phyloP scores from a whole-genome alignment of 2,888 invertebrate genomes.

The Parelbella ahira region DNA sequence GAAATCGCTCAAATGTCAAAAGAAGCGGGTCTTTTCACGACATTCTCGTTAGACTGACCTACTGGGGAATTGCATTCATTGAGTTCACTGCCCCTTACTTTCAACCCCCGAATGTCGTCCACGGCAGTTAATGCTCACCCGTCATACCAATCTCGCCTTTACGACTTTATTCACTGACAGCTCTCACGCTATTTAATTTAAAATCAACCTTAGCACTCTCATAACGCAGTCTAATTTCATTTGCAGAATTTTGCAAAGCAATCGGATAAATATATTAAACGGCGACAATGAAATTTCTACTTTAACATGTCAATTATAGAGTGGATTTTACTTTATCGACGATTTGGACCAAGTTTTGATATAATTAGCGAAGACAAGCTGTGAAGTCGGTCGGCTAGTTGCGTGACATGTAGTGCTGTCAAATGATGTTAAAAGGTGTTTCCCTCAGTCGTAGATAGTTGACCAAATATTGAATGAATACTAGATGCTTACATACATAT shows the following conservation, averaged over 20 bases:
- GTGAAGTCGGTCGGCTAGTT: slow-evolving; percentile 12
- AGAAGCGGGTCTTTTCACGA: slow-evolving; percentile 12
- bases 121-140: slow-evolving; percentile 16
- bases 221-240: slow-evolving; percentile 10
- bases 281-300: not conserved
- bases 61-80: slow-evolving; percentile 20
- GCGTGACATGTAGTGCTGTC: slow-evolving; percentile 5
- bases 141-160: slow-evolving; percentile 15
- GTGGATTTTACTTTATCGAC: not conserved
- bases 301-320: not conserved
- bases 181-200: not conserved
- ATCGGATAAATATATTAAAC: not conserved
- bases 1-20: slow-evolving; percentile 18
- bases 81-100: slow-evolving; percentile 12
- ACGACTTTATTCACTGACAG: slow-evolving; percentile 5
- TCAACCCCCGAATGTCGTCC: slow-evolving; percentile 16
- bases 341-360: not conserved
- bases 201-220: slow-evolving; percentile 6
- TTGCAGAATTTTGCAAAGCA: not conserved
- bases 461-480: no score
- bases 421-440: slow-evolving; percentile 2
- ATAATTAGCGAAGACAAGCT: slow-evolving; percentile 11
- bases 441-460: not conserved
- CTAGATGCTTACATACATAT: no score
- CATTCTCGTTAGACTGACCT: slow-evolving; percentile 20